These are phyloP conservation scores for Corythornis cristatus DNA, from an alignment of 2,113 vertebrate genomes.

Conservation along the genomic window DNA sequence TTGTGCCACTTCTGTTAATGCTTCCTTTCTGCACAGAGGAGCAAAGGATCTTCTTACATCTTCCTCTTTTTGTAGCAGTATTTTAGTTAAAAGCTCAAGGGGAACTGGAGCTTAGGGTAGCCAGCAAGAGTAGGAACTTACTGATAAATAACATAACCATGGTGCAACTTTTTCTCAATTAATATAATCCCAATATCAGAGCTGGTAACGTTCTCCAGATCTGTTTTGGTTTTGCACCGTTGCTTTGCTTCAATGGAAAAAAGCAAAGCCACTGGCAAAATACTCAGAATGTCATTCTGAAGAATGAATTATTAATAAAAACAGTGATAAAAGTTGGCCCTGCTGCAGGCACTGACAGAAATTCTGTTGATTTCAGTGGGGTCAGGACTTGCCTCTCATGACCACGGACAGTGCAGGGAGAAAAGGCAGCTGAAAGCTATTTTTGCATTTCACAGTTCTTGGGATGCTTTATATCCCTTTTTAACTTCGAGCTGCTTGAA, in stretches of 20 bases:
- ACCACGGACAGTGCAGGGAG: background rate
- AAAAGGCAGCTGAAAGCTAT: constrained; percentile 1
- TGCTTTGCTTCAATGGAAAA: background rate
- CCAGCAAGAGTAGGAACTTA: background rate
- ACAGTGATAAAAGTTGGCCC: background rate
- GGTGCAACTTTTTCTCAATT: background rate
- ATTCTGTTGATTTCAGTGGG: background rate
- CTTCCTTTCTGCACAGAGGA: background rate
- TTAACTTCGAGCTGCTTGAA: background rate
- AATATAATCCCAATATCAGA: background rate
- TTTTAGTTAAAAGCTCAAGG: background rate
- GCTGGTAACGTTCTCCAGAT: background rate
- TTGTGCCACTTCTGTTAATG: background rate
- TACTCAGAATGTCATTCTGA: background rate
- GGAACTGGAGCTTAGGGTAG: background rate
- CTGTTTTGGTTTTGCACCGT: background rate
- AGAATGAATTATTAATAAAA: constrained; percentile 26
- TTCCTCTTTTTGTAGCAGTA: background rate
- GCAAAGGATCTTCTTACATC: background rate
- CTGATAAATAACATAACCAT: background rate
- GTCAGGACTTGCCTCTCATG: background rate
- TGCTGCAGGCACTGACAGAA: background rate
- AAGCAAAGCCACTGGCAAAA: background rate
- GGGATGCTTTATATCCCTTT: background rate
- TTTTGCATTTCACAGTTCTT: constrained; percentile 4